Evolutionary conservation across 1,140 invertebrate genomes (phyloP).

Genomic region (Brachionus plicatilis): DNA sequence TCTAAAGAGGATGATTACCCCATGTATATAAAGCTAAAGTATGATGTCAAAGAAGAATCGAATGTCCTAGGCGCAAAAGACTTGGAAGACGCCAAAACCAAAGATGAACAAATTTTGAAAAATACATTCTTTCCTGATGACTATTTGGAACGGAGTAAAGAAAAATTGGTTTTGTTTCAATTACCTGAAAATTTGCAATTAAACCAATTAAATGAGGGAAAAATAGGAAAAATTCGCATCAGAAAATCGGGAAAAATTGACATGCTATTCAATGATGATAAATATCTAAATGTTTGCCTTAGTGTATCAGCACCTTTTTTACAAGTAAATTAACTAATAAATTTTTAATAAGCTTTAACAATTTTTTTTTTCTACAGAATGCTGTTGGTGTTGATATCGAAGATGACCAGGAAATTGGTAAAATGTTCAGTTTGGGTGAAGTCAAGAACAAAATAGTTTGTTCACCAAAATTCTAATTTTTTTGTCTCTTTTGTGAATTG

Average conservation of each 20-base stretch:
- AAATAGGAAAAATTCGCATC: conserved; percentile 22
- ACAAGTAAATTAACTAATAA: background rate
- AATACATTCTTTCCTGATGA: background rate
- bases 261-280: background rate
- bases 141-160: background rate
- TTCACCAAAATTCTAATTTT: conserved; percentile 24
- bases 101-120: conserved; percentile 31
- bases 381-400: conserved; percentile 21
- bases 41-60: conserved; percentile 3
- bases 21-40: background rate
- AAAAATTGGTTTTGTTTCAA: conserved; percentile 11
- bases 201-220: conserved; percentile 5
- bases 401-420: background rate
- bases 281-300: background rate
- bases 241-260: conserved; percentile 27
- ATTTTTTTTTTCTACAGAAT: conserved; percentile 3
- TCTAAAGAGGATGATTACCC: background rate
- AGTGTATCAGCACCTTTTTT: conserved; percentile 34
- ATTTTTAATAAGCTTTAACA: background rate
- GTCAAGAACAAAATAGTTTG: conserved; percentile 28
- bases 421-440: background rate
- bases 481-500: background rate
- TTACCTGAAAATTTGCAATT: conserved; percentile 15
- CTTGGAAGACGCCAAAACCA: background rate
- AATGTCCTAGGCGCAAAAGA: background rate